These are phyloP conservation scores for Acestrorhynchus altus DNA, from an alignment of 2,797 vertebrate genomes.

Conservation along the genomic window DNA sequence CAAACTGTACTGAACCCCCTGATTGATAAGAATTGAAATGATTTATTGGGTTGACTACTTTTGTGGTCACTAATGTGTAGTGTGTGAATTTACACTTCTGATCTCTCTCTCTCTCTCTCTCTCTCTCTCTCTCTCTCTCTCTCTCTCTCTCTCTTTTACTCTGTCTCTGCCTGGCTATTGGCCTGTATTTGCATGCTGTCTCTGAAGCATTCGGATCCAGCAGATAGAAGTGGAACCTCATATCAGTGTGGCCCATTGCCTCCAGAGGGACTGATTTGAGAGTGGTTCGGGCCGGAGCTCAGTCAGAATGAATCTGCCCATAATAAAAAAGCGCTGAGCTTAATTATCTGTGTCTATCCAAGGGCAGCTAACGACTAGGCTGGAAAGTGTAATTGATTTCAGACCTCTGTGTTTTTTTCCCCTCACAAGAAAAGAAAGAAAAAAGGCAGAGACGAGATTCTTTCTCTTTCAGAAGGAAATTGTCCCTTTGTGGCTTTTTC, in stretches of 20 bases:
- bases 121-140: constrained; percentile 10
- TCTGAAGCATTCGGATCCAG: constrained; percentile 50
- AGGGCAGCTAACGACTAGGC: constrained; percentile 80
- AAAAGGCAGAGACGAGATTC: constrained; percentile 12
- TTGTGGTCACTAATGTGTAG: neutral
- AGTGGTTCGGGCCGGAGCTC: constrained; percentile 50
- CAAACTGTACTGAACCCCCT: neutral
- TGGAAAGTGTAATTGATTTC: constrained; percentile 79
- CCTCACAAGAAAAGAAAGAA: constrained; percentile 36
- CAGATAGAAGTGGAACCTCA: constrained; percentile 55
- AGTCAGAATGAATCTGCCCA: constrained; percentile 51
- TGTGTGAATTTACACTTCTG: neutral
- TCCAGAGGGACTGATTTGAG: constrained; percentile 59
- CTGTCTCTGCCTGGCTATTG: constrained; percentile 56
- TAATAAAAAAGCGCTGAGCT: constrained; percentile 65
- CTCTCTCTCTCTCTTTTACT: constrained; percentile 13
- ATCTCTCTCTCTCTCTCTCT: neutral
- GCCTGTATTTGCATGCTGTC: constrained; percentile 53
- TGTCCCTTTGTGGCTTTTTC: constrained; percentile 28
- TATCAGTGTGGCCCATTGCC: constrained; percentile 57
- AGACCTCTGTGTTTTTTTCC: constrained; percentile 57
- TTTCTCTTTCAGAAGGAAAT: constrained; percentile 33
- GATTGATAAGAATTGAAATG: neutral
- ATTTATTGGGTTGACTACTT: neutral
- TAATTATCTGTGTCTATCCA: constrained; percentile 82